Evolutionary conservation across 1,140 invertebrate species (phyloP), one percentile per base, ranked within the genome.

Genomic region (Atta colombica): DNA sequence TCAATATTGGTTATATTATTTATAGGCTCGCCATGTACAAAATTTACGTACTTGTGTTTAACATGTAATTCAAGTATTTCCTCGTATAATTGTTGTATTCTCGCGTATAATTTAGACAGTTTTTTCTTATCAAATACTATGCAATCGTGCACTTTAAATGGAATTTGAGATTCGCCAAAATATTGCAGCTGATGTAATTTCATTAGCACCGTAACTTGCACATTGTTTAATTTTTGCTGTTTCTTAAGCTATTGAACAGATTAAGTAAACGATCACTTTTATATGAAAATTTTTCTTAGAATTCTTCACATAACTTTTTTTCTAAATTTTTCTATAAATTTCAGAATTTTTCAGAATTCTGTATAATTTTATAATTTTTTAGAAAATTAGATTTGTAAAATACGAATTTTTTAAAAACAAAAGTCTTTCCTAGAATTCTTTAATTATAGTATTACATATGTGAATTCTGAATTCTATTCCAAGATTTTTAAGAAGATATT

Each of bases 181-280:
- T 97, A 95, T 91, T 97, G 96, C 45, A 98, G 93, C 92, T 98
- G 97, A 93, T 97, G 95, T 75, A 97, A 94, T 78, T 96, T 96
- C 61, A 98, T 87, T 12, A 97, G 94, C 0, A 97, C 96, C 16
- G 96, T 96, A 4, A 97, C 95, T 77, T 97, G 95, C 0, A 98
- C 95, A 81, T 97, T 96, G 91, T 98, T 98, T 71, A 98, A 93
- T 90, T 96, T 96, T 45, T 95, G 92, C 91, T 97, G 97, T 85
- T 97, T 97, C 88, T 97, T 96, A 61, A 96, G 94, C 97, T 97
- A 87, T 68, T 91, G 89, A 55, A 74, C 69, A 74, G 91, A 82
- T 78, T 92, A 51, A 58, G 7, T 3, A 58, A 58, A 58, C 5
- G 18, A 53, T 45, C 10, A 45, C 8, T 45, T 45, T 10, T 55